These are phyloP conservation scores for Sardina pilchardus DNA, from an alignment of 2,113 vertebrate genomes.

Conservation along the genomic window DNA sequence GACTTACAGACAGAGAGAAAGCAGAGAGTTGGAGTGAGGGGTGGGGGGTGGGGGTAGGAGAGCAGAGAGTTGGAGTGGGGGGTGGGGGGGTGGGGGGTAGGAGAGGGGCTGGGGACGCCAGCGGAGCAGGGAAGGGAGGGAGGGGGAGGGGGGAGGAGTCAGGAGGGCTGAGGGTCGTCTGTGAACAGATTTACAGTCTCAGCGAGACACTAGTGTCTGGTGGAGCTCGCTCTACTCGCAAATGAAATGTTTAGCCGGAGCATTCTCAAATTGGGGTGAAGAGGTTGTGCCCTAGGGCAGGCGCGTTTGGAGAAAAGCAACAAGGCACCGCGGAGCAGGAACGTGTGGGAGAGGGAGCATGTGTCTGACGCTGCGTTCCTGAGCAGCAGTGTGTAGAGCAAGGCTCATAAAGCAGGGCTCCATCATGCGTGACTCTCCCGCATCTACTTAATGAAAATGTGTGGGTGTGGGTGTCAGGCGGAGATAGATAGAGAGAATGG, in stretches of 20 bases:
- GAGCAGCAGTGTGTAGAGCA: conserved; percentile 23
- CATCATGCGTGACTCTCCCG: conserved; percentile 43
- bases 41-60: background rate
- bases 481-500: no score
- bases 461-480: background rate
- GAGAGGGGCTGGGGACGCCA: background rate
- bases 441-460: conserved; percentile 50
- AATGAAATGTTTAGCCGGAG: conserved; percentile 70
- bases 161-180: conserved; percentile 21
- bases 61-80: background rate
- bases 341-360: conserved; percentile 42
- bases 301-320: conserved; percentile 48
- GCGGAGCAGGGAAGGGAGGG: background rate
- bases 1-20: background rate
- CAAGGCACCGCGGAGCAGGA: conserved; percentile 29
- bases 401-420: conserved; percentile 38
- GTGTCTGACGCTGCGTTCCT: background rate
- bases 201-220: conserved; percentile 27
- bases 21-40: background rate
- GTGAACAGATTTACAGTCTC: conserved; percentile 61
- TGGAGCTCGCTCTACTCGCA: conserved; percentile 47
- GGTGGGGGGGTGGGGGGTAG: background rate
- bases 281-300: conserved; percentile 55
- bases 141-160: background rate
- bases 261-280: conserved; percentile 64